Conservation (phyloP, 2,888 invertebrate species). For the Platycheirus albimanus region DNA sequence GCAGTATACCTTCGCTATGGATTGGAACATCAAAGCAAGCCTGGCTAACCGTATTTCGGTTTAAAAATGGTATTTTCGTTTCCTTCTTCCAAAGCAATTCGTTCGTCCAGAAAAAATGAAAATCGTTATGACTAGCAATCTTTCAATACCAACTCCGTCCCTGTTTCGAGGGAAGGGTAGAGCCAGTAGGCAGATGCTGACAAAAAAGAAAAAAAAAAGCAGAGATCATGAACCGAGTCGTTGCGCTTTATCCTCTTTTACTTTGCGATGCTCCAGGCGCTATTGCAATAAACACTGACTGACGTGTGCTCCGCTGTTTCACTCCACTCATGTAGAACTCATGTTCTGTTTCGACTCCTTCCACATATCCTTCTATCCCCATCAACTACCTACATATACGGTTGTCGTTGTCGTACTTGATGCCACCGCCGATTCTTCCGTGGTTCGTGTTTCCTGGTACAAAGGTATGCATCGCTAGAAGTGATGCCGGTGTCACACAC, state of each 20-base stretch:
- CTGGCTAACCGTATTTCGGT: too few species aligned
- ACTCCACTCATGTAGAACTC: constrained; percentile 42
- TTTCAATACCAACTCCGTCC: background rate
- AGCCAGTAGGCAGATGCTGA: constrained; percentile 18
- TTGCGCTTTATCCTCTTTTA: constrained; percentile 42
- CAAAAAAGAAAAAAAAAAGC: background rate
- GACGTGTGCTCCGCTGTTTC: constrained; percentile 53
- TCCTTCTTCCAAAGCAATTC: too few species aligned
- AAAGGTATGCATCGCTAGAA: constrained; percentile 52
- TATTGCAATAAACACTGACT: constrained; percentile 70
- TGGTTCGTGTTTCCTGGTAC: constrained; percentile 68
- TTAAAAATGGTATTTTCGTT: too few species aligned
- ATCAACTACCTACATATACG: background rate
- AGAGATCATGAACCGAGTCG: constrained; percentile 57
- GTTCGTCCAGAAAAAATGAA: too few species aligned
- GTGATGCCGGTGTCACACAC: constrained; percentile 44
- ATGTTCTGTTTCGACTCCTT: constrained; percentile 48
- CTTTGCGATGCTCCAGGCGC: constrained; percentile 49
- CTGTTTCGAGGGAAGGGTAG: background rate
- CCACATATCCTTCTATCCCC: constrained; percentile 37
- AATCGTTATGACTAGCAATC: too few species aligned
- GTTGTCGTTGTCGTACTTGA: constrained; percentile 37
- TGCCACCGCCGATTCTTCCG: constrained; percentile 64
- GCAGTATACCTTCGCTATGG: too few species aligned
- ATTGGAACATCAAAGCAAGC: too few species aligned